Base-by-base conservation (phyloP, 2,888 invertebrate species). In the Graphium colonna region DNA sequence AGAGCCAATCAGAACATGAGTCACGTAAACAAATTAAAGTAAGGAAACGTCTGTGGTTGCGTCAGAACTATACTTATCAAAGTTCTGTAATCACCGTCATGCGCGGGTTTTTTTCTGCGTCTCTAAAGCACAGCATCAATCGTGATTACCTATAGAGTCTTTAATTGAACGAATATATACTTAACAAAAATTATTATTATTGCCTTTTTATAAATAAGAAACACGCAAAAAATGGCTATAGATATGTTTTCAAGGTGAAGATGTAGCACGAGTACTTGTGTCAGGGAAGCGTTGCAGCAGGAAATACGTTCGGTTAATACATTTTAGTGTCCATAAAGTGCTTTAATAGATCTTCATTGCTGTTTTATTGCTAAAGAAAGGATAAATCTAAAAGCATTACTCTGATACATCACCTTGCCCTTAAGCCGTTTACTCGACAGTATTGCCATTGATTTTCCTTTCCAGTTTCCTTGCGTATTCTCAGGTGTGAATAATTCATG, bases 121-220 rank as follows among this genome's bases (percentile, higher is more conserved):
- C 54, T 62, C 62, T 68, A 68, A 76, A 77, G 73, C 77, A 77
- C 74, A 69, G 65, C 68, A 69, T 71, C 71, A 67, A 69, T 84
- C 85, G 82, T 83, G 85, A 84, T 83, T 83, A 79, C 73, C 76
- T 75, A 63, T 58, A 77, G 61, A 78, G 71, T 72, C 72, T 75
- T 79, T 75, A 83, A 84, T 82, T 82, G 79, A 81, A 82, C 77
- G 81, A 81, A 82, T 73, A 77, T 50, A 80, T 73, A 77, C 76
- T 76, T 77, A 69, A 74, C 17, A 31, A 74, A 82, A 79, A 82
- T 79, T 75, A 81, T 82, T 77, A 79, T 85, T 81, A 84, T 80
- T 72, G 71, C 67, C 3, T 21, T 58, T 36, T 36, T 12, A 12
- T n/a, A 36, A 64, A 62, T 71, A 80, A 82, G 80, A 84, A 74